Conservation (phyloP, 1,140 invertebrate genomes). For the Monomorium pharaonis region DNA sequence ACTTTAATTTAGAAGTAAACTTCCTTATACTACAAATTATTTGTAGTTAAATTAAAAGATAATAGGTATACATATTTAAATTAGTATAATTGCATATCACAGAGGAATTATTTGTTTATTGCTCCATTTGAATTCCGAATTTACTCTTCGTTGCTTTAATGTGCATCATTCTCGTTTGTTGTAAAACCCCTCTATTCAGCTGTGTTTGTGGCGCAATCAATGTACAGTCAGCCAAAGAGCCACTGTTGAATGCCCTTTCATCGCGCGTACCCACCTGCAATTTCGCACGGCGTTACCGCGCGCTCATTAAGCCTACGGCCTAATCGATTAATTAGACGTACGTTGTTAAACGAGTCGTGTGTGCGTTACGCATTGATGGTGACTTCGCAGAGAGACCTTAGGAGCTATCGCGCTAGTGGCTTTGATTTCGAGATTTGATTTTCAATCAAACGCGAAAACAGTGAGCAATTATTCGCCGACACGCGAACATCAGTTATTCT, state of each 20-base stretch:
- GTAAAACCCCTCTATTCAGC: conserved; percentile 26
- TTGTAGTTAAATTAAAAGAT: neutral
- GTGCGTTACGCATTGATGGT: conserved; percentile 48
- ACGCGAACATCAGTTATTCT: conserved; percentile 23
- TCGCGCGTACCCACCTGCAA: conserved; percentile 35
- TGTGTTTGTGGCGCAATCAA: conserved; percentile 7
- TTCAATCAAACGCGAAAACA: conserved; percentile 46
- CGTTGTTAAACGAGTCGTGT: conserved; percentile 55
- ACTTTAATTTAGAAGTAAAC: neutral
- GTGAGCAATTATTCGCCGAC: conserved; percentile 50
- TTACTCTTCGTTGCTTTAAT: conserved; percentile 5
- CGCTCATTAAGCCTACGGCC: conserved; percentile 54
- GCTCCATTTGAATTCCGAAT: neutral
- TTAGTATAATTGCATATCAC: neutral
- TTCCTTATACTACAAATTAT: neutral
- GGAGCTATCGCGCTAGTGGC: conserved; percentile 50
- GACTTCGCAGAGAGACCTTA: conserved; percentile 51
- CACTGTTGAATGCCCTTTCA: conserved; percentile 52
- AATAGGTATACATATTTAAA: neutral
- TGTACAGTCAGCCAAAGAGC: conserved; percentile 24
- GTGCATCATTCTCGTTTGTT: neutral
- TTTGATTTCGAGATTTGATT: conserved; percentile 52
- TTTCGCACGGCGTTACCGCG: conserved; percentile 27
- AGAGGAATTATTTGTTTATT: neutral
- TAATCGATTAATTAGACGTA: conserved; percentile 60